These are phyloP conservation scores for Rhamphomyia laevipes DNA, from an alignment of 2,888 invertebrate species.

Conservation along the genomic window DNA sequence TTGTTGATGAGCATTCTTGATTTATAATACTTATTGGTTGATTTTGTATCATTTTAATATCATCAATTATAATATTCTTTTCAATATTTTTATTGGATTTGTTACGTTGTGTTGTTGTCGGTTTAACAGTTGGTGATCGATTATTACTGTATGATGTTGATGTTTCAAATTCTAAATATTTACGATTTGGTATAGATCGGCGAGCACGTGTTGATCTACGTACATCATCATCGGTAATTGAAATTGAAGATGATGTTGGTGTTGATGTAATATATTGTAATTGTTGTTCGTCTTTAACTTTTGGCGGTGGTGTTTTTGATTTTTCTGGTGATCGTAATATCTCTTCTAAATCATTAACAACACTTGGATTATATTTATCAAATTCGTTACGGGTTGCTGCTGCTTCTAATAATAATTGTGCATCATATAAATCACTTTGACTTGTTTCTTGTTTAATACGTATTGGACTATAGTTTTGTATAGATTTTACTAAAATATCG, in stretches of 20 bases:
- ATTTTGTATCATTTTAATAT: background rate
- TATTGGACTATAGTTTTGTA: constrained; percentile 2
- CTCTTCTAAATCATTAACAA: constrained; percentile 36
- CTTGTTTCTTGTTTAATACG: constrained; percentile 3
- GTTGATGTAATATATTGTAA: background rate
- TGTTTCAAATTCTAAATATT: constrained; percentile 24
- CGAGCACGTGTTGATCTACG: constrained; percentile 21
- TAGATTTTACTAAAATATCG: background rate
- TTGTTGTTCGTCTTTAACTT: background rate
- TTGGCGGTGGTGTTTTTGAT: constrained; percentile 23
- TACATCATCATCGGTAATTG: constrained; percentile 14
- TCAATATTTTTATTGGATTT: too few species aligned
- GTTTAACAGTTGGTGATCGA: constrained; percentile 10
- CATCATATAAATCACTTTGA: constrained; percentile 29
- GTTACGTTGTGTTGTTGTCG: constrained; percentile 1
- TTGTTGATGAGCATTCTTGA: background rate
- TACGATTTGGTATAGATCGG: constrained; percentile 21
- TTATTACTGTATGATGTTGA: background rate
- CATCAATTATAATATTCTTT: background rate
- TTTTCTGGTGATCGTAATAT: constrained; percentile 35
- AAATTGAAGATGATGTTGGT: constrained; percentile 12
- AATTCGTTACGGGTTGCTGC: constrained; percentile 28
- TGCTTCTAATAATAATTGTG: constrained; percentile 28
- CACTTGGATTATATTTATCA: constrained; percentile 32
- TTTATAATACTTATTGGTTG: background rate